Conservation (phyloP, 2,888 invertebrate species). For the Philonicus albiceps region DNA sequence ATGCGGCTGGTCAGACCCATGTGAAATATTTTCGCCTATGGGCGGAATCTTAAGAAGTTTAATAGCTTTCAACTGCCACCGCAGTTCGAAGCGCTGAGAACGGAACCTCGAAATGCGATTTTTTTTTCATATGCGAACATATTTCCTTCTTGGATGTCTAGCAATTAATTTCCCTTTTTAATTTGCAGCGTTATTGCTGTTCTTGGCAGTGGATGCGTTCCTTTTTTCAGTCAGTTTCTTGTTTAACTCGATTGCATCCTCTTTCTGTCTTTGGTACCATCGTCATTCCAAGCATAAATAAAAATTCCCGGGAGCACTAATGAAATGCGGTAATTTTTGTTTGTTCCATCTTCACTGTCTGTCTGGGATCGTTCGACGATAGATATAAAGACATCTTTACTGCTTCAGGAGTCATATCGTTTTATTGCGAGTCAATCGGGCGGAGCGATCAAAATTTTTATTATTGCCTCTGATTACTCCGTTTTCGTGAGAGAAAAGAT, state of each 20-base stretch:
- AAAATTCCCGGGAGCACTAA: conserved; percentile 10
- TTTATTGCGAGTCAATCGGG: not conserved
- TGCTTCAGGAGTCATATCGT: not conserved
- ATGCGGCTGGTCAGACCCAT: not conserved
- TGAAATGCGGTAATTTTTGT: conserved; percentile 8
- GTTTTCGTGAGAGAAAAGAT: not conserved
- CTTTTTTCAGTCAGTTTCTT: not conserved
- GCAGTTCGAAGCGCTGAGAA: not conserved
- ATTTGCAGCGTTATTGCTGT: not conserved
- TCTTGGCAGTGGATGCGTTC: not conserved
- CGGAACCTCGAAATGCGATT: not conserved
- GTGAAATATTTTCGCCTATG: not conserved
- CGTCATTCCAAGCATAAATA: conserved; percentile 7
- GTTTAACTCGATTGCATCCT: not conserved
- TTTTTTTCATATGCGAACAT: conserved; percentile 4
- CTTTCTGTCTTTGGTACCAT: not conserved
- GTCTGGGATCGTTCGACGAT: not conserved
- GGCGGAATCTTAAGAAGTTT: conserved; percentile 15
- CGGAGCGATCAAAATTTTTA: not conserved
- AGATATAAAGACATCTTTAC: not conserved
- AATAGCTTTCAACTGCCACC: not conserved
- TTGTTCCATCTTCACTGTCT: not conserved
- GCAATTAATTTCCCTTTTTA: conserved; percentile 20
- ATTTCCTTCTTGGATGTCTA: not conserved
- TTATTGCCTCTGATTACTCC: not conserved